These are phyloP conservation scores for Acronicta alni DNA, from an alignment of 2,888 invertebrate species.

Conservation along the genomic window DNA sequence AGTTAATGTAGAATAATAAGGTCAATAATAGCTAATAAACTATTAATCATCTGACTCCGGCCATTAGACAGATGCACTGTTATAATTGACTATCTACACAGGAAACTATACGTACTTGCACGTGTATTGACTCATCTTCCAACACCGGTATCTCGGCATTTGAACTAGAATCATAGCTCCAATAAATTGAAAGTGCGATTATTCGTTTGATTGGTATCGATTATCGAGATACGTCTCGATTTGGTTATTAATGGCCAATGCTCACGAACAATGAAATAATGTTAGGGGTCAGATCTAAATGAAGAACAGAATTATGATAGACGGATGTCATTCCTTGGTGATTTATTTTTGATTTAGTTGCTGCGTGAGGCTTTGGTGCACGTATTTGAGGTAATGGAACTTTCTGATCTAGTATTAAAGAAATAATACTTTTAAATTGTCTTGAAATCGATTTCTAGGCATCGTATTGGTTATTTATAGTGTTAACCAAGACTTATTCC, in stretches of 20 bases:
- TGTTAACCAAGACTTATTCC: constrained; percentile 12
- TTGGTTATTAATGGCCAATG: constrained; percentile 28
- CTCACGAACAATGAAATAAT: constrained; percentile 37
- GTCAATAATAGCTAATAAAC: constrained; percentile 54
- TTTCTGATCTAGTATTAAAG: constrained; percentile 32
- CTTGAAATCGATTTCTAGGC: constrained; percentile 8
- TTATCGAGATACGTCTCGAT: constrained; percentile 31
- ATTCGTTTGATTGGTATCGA: constrained; percentile 36
- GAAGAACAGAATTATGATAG: constrained; percentile 24
- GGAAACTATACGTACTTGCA: constrained; percentile 60
- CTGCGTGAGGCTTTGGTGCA: constrained; percentile 13
- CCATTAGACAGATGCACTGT: constrained; percentile 58
- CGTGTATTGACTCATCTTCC: constrained; percentile 62
- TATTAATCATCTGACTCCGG: constrained; percentile 58
- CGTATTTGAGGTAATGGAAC: constrained; percentile 24
- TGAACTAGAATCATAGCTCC: constrained; percentile 25
- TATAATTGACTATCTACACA: constrained; percentile 63
- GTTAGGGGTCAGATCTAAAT: constrained; percentile 30
- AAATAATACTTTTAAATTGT: constrained; percentile 12
- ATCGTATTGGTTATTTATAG: constrained; percentile 1
- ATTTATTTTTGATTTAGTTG: constrained; percentile 18
- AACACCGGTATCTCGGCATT: constrained; percentile 39
- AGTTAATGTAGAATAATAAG: constrained; percentile 37
- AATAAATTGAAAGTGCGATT: constrained; percentile 33
- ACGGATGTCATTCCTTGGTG: constrained; percentile 24